Conservation (phyloP, 1,140 invertebrate species). For the Elymnias hypermnestra region DNA sequence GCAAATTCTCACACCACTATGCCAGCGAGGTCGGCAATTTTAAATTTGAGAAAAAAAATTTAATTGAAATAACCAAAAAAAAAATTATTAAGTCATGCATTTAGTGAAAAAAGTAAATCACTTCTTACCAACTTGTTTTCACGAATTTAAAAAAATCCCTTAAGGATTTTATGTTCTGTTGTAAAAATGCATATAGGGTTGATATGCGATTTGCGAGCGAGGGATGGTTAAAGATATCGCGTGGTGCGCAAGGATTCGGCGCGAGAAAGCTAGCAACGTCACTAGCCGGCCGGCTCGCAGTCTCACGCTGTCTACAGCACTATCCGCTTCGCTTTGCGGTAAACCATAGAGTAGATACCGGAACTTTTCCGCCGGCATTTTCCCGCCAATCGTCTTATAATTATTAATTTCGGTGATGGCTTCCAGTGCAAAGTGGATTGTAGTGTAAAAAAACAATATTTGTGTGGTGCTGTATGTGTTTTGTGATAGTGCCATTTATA, state of each 20-base stretch:
- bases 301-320: constrained; percentile 35
- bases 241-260: constrained; percentile 57
- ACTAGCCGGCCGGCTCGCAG: constrained; percentile 51
- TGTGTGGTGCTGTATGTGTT: constrained; percentile 18
- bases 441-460: no score
- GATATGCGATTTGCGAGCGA: constrained; percentile 26
- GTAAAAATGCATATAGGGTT: constrained; percentile 15
- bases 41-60: no score
- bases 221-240: constrained; percentile 14
- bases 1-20: no score
- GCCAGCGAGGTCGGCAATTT: no score
- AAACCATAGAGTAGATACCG: constrained; percentile 18
- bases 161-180: no score
- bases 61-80: no score
- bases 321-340: constrained; percentile 32
- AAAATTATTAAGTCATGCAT: no score
- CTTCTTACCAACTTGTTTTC: no score
- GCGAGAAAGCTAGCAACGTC: constrained; percentile 36
- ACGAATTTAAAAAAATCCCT: no score
- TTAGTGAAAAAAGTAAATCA: no score
- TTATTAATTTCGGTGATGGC: constrained; percentile 33
- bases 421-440: no score
- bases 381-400: constrained; percentile 51
- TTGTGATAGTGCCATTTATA: constrained; percentile 13
- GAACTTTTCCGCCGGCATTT: constrained; percentile 64